A percentile compares a stretch with the other conserved stretches of the same genome.
phyloP scores from a whole-genome alignment of 2,113 vertebrate species.

The Corynorhinus townsendii region DNA sequence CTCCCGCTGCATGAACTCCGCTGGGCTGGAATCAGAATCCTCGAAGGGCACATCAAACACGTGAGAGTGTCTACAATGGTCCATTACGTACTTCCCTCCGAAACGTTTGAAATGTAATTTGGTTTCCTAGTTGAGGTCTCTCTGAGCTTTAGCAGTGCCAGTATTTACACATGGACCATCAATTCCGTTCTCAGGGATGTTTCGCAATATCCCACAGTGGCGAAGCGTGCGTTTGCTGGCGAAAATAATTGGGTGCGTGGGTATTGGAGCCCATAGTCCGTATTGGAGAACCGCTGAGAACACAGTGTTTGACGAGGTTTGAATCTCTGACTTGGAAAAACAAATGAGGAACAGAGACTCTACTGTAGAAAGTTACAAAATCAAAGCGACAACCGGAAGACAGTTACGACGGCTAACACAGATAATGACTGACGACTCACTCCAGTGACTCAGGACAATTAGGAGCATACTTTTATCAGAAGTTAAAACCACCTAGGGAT shows the following conservation, averaged over 20 bases:
- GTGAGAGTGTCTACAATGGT: neutral
- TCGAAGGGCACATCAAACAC: conserved; percentile 9
- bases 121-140: neutral
- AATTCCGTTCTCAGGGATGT: neutral
- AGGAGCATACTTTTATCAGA: neutral
- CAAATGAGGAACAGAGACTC: neutral
- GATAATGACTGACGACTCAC: neutral
- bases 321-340: neutral
- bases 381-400: neutral
- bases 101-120: conserved; percentile 30
- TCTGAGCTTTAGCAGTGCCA: neutral
- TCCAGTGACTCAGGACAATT: neutral
- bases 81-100: conserved; percentile 35
- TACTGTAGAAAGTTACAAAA: neutral
- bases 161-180: neutral
- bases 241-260: neutral
- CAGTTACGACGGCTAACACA: neutral
- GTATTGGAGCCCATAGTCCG: neutral
- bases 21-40: conserved; percentile 68
- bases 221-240: neutral
- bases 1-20: conserved; percentile 73
- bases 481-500: neutral
- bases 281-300: neutral
- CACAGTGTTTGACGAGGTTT: neutral
- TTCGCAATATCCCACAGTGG: neutral